Percentiles rank a stretch among this genome's conserved stretches.
phyloP scores from a whole-genome alignment of 2,113 vertebrate species.

The Eurypyga helias region DNA sequence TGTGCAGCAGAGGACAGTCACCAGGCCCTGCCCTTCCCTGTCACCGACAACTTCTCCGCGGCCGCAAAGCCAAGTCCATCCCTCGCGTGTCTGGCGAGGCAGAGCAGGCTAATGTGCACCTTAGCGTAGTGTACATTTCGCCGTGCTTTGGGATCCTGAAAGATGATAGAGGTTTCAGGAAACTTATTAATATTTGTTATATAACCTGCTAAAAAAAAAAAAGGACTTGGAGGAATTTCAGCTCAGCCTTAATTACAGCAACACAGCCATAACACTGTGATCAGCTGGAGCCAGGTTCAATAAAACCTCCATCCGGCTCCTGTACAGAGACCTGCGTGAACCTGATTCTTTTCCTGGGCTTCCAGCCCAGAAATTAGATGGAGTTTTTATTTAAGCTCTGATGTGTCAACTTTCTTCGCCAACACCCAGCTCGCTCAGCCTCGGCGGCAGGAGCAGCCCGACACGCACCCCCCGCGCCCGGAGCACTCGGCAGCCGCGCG shows the following conservation, averaged over 20 bases:
- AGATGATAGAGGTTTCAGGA: neutral
- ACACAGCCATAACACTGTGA: neutral
- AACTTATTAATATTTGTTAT: conserved; percentile 23
- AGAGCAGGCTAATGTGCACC: neutral
- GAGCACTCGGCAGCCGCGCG: too few relatives aligned
- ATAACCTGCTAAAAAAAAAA: neutral
- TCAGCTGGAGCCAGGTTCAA: conserved; percentile 51
- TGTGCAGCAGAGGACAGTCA: too few relatives aligned
- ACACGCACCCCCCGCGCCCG: neutral
- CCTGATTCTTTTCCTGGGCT: conserved; percentile 62
- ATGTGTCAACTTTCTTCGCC: conserved; percentile 25
- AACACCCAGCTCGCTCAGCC: neutral
- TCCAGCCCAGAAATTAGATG: conserved; percentile 68
- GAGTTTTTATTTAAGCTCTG: conserved; percentile 63
- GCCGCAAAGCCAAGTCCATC: neutral
- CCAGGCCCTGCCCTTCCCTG: too few relatives aligned
- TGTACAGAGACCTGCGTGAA: conserved; percentile 54
- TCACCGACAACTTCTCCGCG: too few relatives aligned
- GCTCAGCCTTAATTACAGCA: conserved; percentile 47
- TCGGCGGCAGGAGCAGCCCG: neutral
- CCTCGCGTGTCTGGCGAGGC: neutral
- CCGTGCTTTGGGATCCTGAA: neutral
- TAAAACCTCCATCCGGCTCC: conserved; percentile 66
- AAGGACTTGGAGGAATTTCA: neutral
- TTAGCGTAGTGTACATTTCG: fast-evolving